Evolutionary conservation across 2,113 vertebrate genomes (phyloP), one percentile per base, ranked within the genome.

Genomic region (Tenrec ecaudatus): DNA sequence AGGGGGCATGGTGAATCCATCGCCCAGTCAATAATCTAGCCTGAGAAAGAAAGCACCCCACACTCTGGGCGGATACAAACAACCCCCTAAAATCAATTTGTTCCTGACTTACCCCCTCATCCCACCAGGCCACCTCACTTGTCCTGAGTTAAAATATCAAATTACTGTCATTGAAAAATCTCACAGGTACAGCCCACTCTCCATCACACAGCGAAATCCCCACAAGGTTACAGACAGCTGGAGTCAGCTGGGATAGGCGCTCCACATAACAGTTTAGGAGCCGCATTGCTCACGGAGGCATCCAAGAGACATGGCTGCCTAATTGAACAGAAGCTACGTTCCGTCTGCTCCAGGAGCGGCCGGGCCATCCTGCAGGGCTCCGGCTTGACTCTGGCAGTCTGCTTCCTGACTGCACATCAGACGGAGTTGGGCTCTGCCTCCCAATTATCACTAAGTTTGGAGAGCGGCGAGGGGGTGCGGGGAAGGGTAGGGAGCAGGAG

Each of bases 271-370:
- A 68, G 2, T 86, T 83, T 76, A 38, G 31, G 66, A 57, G n/a
- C 71, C 27, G 16, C 58, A 17, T 76, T 83, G 33, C 25, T 86
- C 57, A 16, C 12, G 20, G 90, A 86, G 62, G 92, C 88, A 88
- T 66, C 22, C 20, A 66, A 66, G 86, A 47, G 47, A 33, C 62
- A 62, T 6, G 6, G 68, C 62, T 78, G 36, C n/a, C 38, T 86
- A 62, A 90, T 92, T 95, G 93, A 91, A 78, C 93, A 84, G 94
- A 88, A 90, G 38, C 62, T 33, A 73, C 29, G 43, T 78, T 78
- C 23, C 4, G 79, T 87, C n/a, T 64, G 6, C 11, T 3, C 23
- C 17, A 22, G 83, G 83, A 86, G 53, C 25, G 75, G 83, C 86
- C 20, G 15, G 14, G 81, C 19, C 66, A 76, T 12, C 33, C 83